Evolutionary conservation across 1,140 invertebrate species (phyloP), one percentile per base, ranked within the genome.

Genomic region (Hyles euphorbiae): DNA sequence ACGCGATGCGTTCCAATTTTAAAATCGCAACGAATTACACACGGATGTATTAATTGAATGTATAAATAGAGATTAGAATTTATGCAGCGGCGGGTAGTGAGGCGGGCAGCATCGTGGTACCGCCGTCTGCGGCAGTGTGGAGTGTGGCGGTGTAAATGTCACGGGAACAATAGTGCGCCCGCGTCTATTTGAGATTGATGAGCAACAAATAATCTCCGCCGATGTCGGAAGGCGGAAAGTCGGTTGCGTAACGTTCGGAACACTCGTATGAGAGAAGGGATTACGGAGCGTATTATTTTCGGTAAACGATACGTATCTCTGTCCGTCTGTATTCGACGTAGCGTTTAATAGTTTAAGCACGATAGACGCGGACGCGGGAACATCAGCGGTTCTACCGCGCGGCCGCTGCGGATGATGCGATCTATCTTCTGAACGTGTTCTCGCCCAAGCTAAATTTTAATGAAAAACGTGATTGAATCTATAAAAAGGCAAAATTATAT

Each of bases 111-210:
- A 22, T 22, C 22, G 22, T 22, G 22, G 22, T 22, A 22, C 22
- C 22, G 22, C 22, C 22, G 22, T 22, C 22, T 22, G 22, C 22
- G 2, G 22, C 22, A 22, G 22, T 22, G 22, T 22, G 22, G 22
- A 22, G 22, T 22, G 22, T 22, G 22, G 77, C 66, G 4, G 74
- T 84, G 59, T 79, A 88, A 88, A 88, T 86, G 85, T 86, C 85
- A 88, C 77, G 76, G 68, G 81, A 83, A 88, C 85, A 86, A 86
- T 83, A 77, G 75, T 74, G 68, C 73, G 61, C 68, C 74, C 64
- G 72, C 68, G 74, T 84, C 79, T 81, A 81, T 87, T 78, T 70
- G 71, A 83, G 81, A 87, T 87, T 83, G 83, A 87, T 87, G 83
- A 84, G 80, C 78, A 82, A 83, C 76, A 61, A 82, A 76, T 83